phyloP scores from a whole-genome alignment of 2,113 vertebrate genomes.

The Phrynosoma blainvillii region DNA sequence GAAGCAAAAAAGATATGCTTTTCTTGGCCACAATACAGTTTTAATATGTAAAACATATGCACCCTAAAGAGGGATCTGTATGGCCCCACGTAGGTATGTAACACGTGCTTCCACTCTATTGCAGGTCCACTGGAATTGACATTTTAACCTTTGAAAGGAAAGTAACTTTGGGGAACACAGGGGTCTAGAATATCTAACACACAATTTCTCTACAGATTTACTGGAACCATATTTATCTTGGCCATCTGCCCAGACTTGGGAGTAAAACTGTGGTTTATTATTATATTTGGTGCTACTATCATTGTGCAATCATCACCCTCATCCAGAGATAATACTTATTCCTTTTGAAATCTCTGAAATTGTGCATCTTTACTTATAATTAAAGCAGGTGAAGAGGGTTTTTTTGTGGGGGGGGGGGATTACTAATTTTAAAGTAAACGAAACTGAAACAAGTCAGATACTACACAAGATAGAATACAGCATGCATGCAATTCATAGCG shows the following conservation, averaged over 20 bases:
- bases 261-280: not conserved
- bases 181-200: not conserved
- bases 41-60: constrained; percentile 24
- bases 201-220: not conserved
- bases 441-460: no score
- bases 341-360: not conserved
- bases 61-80: not conserved
- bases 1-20: not conserved
- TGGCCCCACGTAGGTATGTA: not conserved
- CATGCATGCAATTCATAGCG: no score
- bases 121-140: not conserved
- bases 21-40: constrained; percentile 20
- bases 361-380: not conserved
- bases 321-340: not conserved
- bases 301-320: not conserved
- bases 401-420: not conserved
- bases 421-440: not conserved
- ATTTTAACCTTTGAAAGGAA: constrained; percentile 7
- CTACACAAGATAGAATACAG: no score
- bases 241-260: constrained; percentile 6
- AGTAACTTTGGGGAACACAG: no score
- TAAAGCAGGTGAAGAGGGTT: not conserved
- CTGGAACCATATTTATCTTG: not conserved
- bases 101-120: not conserved
- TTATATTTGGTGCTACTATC: no score